Evolutionary conservation across 2,797 vertebrate genomes (phyloP), one percentile per base, ranked within the genome.

Genomic region (Pelochelys cantorii): DNA sequence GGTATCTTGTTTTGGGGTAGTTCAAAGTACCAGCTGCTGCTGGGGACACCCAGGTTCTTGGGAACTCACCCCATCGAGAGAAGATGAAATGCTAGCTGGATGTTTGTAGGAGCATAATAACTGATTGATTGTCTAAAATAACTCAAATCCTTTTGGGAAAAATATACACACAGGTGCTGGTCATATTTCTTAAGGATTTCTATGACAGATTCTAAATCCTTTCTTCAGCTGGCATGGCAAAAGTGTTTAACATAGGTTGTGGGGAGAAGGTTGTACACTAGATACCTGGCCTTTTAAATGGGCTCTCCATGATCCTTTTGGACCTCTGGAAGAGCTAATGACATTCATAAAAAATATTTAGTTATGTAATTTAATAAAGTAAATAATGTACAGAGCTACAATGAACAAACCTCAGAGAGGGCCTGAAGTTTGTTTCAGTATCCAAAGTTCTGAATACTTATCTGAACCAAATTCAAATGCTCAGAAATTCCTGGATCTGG

Each of bases 281-380:
- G 88, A 86, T 4, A 52, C 0, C 0, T 52, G 57, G 42, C 29
- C 1, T 0, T 7, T 11, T 5, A 14, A 5, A 52, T 1, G 0
- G 11, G 14, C 23, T 59, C 54, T 18, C 18, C 81, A 25, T 8
- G 2, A 6, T 48, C 88, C 31, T 71, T 34, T 37, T 37, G 57
- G 81, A 86, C 15, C 31, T 83, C 54, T 60, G 79, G 54, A 88
- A 59, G 54, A 92, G 62, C 1, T 79, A 4, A 29, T 15, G 42
- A 60, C 65, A 71, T 18, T 10, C 68, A 37, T n/a, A 27, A 56
- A 14, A 74, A 56, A 42, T 42, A 23, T 42, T 42, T 48, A 74
- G 60, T 20, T 86, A 88, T 48, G 60, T 75, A 52, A 17, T 82
- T 79, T 55, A 79, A 86, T 2, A 62, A 29, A 2, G 18, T 42